phyloP scores from a whole-genome alignment of 2,113 vertebrate genomes.

The Myanophis thanlyinensis region DNA sequence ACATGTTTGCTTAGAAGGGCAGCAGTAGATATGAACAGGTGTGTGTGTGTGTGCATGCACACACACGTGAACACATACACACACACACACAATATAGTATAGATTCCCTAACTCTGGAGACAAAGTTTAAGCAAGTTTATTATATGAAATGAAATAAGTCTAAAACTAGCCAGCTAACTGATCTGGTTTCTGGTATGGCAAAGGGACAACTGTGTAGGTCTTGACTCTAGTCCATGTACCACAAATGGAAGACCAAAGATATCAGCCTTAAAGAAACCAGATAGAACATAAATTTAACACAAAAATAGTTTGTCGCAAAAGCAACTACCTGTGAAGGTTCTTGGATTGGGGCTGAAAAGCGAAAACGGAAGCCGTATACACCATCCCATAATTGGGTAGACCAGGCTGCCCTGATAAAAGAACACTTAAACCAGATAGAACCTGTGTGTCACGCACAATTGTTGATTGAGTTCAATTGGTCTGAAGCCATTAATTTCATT shows the following conservation, averaged over 20 bases:
- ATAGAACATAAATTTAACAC: too few relatives aligned
- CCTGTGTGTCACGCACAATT: neutral
- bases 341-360: too few relatives aligned
- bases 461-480: neutral
- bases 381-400: too few relatives aligned
- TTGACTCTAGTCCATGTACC: neutral
- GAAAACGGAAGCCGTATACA: too few relatives aligned
- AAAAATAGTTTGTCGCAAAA: too few relatives aligned
- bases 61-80: too few relatives aligned
- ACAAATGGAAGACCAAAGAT: neutral
- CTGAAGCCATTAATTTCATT: neutral
- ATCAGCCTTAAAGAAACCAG: neutral
- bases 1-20: neutral
- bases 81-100: too few relatives aligned
- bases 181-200: neutral
- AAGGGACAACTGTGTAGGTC: neutral
- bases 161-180: neutral
- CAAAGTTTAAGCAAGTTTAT: neutral
- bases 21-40: neutral
- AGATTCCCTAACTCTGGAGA: neutral
- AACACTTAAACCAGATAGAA: neutral
- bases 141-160: neutral
- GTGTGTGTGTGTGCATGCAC: neutral
- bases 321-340: too few relatives aligned
- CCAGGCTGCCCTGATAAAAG: too few relatives aligned